Base-by-base conservation (phyloP, 2,113 vertebrate species). In the Corythornis vintsioides region DNA sequence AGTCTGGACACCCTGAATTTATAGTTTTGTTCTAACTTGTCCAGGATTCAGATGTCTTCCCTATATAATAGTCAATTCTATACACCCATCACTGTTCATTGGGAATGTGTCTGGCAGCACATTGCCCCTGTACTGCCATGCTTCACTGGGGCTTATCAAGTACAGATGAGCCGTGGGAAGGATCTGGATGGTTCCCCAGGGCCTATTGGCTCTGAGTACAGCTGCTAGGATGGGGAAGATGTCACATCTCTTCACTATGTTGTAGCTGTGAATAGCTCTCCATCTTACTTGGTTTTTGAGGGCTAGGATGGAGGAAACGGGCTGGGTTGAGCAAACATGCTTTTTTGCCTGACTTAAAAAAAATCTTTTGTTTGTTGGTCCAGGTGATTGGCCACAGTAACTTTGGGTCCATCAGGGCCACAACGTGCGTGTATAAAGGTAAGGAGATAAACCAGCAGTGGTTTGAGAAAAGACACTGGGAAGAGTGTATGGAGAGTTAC, bases 351-450 rank as follows among this genome's bases (percentile, higher is more conserved):
- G 59, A 76, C 6, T 7, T 52, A 76, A 64, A 92, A 90, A 40
- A 73, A 24, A 28, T 38, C 52, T 76, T 93, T 43, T 87, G 2
- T 94, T 77, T 92, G 17, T 93, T 83, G 76, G 6, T 89, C 93
- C 73, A 97, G 99, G 99, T 99, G 66, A 99, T 99, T 43, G 99
- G 99, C 28, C 99, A 99, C 97, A 99, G 99, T 95, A 99, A 99
- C 97, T 99, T 99, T 82, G 99, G 99, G 89, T 99, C 99, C 73
- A 99, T 99, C 96, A 98, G 99, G 92, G 99, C 99, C 42, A 99
- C 99, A 1, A 99, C 99, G 0, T 99, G 99, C 4, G 99, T 99
- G 5, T 99, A 98, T 89, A 99, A 98, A 99, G 99, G 99, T 99
- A 97, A 98, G 96, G 53, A 72, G 5, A 7, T 61, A 64, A 50